These are phyloP conservation scores for Phocides pigmalion DNA, from an alignment of 1,140 invertebrate species.

Conservation along the genomic window DNA sequence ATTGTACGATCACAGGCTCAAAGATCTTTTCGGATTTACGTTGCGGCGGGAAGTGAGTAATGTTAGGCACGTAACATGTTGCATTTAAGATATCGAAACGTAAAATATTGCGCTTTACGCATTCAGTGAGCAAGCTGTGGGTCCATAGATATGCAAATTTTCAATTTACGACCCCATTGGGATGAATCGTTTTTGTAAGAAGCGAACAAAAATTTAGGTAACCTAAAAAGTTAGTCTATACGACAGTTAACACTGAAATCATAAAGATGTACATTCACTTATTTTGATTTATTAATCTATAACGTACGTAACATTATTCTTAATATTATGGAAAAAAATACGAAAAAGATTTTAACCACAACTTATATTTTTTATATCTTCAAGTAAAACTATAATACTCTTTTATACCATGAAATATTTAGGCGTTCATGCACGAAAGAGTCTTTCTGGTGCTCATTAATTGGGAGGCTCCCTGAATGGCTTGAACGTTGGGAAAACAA, in stretches of 20 bases:
- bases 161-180: constrained; percentile 47
- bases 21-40: constrained; percentile 42
- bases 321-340: too few species aligned
- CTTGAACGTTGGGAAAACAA: constrained; percentile 52
- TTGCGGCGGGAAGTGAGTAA: constrained; percentile 43
- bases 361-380: not conserved
- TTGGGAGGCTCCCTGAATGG: constrained; percentile 46
- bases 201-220: constrained; percentile 18
- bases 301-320: too few species aligned
- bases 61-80: constrained; percentile 51
- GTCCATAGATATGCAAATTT: constrained; percentile 48
- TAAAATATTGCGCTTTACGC: constrained; percentile 57
- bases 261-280: too few species aligned
- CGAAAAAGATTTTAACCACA: too few species aligned
- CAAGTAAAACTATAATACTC: constrained; percentile 4
- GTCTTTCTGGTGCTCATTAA: constrained; percentile 46
- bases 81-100: constrained; percentile 60
- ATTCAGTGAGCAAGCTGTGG: constrained; percentile 42
- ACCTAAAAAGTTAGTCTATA: constrained; percentile 14
- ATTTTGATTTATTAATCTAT: too few species aligned
- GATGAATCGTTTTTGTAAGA: constrained; percentile 36
- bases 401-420: constrained; percentile 8
- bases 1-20: constrained; percentile 12
- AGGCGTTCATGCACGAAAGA: constrained; percentile 1
- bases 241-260: not conserved